Evolutionary conservation across 2,113 vertebrate species (phyloP), one percentile per base, ranked within the genome.

Genomic region (Paradisaea rubra): DNA sequence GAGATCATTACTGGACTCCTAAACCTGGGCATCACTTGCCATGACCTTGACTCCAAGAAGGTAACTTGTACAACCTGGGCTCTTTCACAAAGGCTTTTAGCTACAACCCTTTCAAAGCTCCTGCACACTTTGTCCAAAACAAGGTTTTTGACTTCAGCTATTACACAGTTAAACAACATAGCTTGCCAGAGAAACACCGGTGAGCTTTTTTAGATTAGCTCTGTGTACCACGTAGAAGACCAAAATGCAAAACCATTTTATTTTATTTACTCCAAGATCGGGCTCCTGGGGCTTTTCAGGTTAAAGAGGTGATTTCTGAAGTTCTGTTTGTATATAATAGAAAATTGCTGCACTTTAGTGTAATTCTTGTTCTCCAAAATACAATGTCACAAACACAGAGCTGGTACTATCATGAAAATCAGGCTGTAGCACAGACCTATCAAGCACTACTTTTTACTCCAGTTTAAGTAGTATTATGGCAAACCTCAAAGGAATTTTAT

Each of bases 201-300:
- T 37, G 57, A 73, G 47, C 25, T 70, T 70, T 79, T 54, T 59
- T 5, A 83, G 24, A 77, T 89, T 73, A 86, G 17, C 16, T 77
- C 13, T 52, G 27, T 22, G 31, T 33, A 52, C n/a, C 35, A 91
- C 27, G 41, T 15, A 74, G 45, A 70, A 81, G 31, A 86, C 25
- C 24, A 80, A 96, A 90, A 94, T 68, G 64, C 71, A 94, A 91
- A 93, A 83, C 12, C 39, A 68, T 86, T 88, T 60, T 85, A 89
- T 94, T 87, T 89, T 6, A 92, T 90, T 89, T 88, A 66, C 24
- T 88, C 47, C 6, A 22, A 59, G 65, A 88, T 93, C 54, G 59
- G 56, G 5, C 59, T 80, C 42, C 28, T 19, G 47, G 56, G 68
- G 23, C 31, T 96, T 89, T 78, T 73, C 59, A 88, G 68, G 89